These are phyloP conservation scores for Amaurobius ferox DNA, from an alignment of 2,888 invertebrate genomes.

Conservation along the genomic window DNA sequence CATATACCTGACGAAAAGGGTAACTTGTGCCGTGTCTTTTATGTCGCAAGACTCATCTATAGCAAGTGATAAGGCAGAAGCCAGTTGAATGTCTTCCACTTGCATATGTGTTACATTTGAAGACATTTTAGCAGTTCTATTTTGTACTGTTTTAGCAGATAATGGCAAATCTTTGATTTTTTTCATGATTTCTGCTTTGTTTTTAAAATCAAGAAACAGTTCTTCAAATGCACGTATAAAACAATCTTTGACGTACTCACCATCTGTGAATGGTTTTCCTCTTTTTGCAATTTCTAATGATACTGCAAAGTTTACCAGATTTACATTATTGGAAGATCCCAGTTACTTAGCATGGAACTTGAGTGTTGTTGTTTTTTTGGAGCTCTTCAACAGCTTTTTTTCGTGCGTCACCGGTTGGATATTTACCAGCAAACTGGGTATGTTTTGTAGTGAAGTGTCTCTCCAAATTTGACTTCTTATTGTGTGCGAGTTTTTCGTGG, in stretches of 20 bases:
- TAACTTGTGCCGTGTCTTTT: no score
- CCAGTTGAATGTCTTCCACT: no score
- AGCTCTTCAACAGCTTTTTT: constrained; percentile 38
- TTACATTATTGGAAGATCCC: constrained; percentile 15
- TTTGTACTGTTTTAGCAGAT: no score
- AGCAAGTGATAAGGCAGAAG: no score
- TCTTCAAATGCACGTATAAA: no score
- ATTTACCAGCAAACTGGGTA: constrained; percentile 33
- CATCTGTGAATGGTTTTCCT: constrained; percentile 1
- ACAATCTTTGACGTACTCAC: no score
- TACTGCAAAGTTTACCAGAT: constrained; percentile 18
- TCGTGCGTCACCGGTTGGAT: constrained; percentile 21
- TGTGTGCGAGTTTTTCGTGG: constrained; percentile 33
- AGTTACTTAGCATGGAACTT: constrained; percentile 46
- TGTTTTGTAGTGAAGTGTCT: constrained; percentile 24
- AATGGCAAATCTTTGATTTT: no score
- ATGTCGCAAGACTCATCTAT: no score
- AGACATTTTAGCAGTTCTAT: no score
- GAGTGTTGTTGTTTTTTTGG: constrained; percentile 24
- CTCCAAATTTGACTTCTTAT: background rate
- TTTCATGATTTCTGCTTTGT: constrained; percentile 10
- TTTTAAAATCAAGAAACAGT: constrained; percentile 19
- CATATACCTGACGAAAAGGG: no score
- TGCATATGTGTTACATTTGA: no score
- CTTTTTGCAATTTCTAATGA: constrained; percentile 17